Conservation (phyloP, 2,888 invertebrate genomes). For the Meloe dianella region DNA sequence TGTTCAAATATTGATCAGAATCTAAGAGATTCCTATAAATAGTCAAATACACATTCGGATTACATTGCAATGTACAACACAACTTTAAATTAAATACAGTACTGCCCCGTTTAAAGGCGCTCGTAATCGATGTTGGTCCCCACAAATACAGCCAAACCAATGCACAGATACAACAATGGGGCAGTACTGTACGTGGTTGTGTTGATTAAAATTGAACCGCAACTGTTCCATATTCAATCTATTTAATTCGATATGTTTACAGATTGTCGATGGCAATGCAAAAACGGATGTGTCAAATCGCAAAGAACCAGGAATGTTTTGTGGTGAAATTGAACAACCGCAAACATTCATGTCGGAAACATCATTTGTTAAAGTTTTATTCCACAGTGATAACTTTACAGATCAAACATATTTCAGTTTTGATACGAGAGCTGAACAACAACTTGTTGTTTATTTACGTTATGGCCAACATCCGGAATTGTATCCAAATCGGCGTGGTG, state of each 20-base stretch:
- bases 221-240: too few species aligned
- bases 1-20: neutral
- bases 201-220: too few species aligned
- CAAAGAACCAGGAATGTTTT: conserved; percentile 88
- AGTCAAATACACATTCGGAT: too few species aligned
- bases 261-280: conserved; percentile 91
- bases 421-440: conserved; percentile 87
- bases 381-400: conserved; percentile 92
- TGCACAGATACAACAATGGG: too few species aligned
- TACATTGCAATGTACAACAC: too few species aligned
- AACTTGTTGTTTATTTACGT: conserved; percentile 86
- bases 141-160: too few species aligned
- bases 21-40: neutral
- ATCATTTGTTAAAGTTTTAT: conserved; percentile 88
- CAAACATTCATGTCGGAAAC: conserved; percentile 95
- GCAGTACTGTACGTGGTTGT: too few species aligned
- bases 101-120: too few species aligned
- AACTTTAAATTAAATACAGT: too few species aligned
- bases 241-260: too few species aligned
- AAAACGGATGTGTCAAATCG: conserved; percentile 88
- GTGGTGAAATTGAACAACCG: conserved; percentile 92
- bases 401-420: conserved; percentile 90
- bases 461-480: conserved; percentile 94
- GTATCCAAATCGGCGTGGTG: conserved; percentile 88
- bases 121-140: too few species aligned